Evolutionary conservation across 1,140 invertebrate genomes (phyloP), one percentile per base, ranked within the genome.

Genomic region (Cyphomyrmex costatus): DNA sequence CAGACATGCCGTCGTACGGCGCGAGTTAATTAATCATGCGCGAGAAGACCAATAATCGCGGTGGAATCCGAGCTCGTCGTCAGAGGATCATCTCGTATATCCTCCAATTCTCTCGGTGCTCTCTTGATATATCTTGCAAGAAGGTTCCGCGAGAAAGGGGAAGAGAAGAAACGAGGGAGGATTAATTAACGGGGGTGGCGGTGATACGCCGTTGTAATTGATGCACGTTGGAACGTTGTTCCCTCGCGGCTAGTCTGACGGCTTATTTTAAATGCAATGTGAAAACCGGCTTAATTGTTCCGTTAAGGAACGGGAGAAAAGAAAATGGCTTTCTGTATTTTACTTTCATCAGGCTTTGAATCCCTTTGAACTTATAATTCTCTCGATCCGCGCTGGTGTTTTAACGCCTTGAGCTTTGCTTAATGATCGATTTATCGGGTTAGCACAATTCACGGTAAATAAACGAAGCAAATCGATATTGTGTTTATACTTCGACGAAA

Each of bases 201-300:
- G 60, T 83, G 87, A 91, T 92, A 89, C 77, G 33, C 77, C 82
- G 65, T 46, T 73, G 83, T 84, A 89, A 89, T 89, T 86, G 85
- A 70, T 60, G 82, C 86, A 74, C 36, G 21, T 42, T 85, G 80
- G 58, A 77, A 73, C 73, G 73, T 89, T 88, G 86, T 60, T 88
- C 42, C 71, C 86, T 88, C 70, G 65, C 36, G 60, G 53, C 68
- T 61, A 63, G 79, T 78, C 68, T 88, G 90, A 91, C 85, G 82
- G 87, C 86, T 92, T 91, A 92, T 93, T 94, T 94, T 91, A 92
- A 92, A 93, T 88, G 83, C 91, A 87, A 93, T 90, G 90, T 93
- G 91, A 93, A 93, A 68, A 94, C 91, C 91, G 88, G 86, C 88
- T 93, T 92, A 94, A 93, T 93, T 85, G 71, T 71, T 53, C 51